Percentiles rank a stretch among this genome's conserved stretches.
These are phyloP conservation scores for Acropternis orthonyx DNA, from an alignment of 2,797 vertebrate species.

Conservation along the genomic window DNA sequence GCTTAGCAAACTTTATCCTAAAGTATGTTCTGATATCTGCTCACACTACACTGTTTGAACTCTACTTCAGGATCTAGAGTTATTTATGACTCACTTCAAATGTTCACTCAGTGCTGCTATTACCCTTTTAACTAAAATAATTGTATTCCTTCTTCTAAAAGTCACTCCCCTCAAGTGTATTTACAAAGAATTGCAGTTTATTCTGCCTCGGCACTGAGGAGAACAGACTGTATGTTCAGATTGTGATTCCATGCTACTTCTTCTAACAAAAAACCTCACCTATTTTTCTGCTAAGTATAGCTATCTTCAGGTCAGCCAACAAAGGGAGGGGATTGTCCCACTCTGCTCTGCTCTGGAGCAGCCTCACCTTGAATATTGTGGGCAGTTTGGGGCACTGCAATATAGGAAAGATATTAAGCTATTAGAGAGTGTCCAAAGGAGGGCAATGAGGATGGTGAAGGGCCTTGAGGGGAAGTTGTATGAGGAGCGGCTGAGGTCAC, in stretches of 20 bases:
- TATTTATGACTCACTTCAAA: neutral
- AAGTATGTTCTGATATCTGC: neutral
- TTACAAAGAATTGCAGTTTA: neutral
- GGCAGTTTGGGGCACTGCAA: neutral
- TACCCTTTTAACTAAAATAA: neutral
- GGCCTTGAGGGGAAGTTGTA: neutral
- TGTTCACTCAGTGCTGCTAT: neutral
- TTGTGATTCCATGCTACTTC: neutral
- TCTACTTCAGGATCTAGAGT: neutral
- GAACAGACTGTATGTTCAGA: neutral
- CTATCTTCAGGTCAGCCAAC: neutral
- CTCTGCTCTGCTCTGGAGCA: neutral
- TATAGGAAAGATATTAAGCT: neutral
- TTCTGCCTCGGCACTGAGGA: neutral
- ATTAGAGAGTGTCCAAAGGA: neutral
- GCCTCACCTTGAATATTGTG: neutral
- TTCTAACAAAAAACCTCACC: neutral
- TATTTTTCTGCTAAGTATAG: neutral
- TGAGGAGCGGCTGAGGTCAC: neutral
- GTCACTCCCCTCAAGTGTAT: neutral
- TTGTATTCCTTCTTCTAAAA: slow-evolving; percentile 2
- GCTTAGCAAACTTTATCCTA: neutral
- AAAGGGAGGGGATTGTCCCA: neutral
- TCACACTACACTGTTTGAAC: neutral
- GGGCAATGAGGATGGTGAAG: neutral